These are phyloP conservation scores for Sinocyclocheilus rhinocerous DNA, from an alignment of 2,113 vertebrate genomes.

Conservation along the genomic window DNA sequence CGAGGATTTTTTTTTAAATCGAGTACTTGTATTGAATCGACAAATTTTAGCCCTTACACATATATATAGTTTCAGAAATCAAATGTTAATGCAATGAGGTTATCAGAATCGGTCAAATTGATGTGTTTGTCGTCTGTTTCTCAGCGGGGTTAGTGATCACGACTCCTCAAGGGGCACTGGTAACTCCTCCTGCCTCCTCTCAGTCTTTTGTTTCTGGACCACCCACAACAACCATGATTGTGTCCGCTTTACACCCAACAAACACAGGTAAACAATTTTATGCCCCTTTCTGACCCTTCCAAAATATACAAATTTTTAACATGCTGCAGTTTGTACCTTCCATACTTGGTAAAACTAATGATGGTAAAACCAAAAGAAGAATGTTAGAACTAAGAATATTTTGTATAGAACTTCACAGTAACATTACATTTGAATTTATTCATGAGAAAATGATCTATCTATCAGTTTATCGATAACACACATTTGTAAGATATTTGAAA, in stretches of 20 bases:
- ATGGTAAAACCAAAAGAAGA: no score
- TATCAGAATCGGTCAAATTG: no score
- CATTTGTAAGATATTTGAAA: no score
- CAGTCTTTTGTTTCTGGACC: constrained; percentile 90
- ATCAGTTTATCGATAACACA: no score
- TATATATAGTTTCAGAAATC: not conserved
- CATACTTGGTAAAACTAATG: no score
- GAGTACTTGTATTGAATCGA: no score
- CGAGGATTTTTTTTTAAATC: no score
- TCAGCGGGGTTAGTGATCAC: constrained; percentile 94
- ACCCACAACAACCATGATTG: constrained; percentile 88
- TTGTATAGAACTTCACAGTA: no score
- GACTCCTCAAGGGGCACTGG: constrained; percentile 91
- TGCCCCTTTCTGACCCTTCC: not conserved
- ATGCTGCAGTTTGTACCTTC: not conserved
- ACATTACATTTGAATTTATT: no score
- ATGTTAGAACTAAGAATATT: no score
- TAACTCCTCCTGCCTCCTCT: constrained; percentile 87
- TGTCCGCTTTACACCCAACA: constrained; percentile 84
- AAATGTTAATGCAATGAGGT: not conserved
- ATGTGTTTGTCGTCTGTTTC: constrained; percentile 16
- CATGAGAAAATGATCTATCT: no score
- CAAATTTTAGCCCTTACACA: no score
- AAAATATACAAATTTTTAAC: not conserved
- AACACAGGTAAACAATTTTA: constrained; percentile 67